Conservation (phyloP, 2,113 vertebrate species). For the Syngnathus scovelli region DNA sequence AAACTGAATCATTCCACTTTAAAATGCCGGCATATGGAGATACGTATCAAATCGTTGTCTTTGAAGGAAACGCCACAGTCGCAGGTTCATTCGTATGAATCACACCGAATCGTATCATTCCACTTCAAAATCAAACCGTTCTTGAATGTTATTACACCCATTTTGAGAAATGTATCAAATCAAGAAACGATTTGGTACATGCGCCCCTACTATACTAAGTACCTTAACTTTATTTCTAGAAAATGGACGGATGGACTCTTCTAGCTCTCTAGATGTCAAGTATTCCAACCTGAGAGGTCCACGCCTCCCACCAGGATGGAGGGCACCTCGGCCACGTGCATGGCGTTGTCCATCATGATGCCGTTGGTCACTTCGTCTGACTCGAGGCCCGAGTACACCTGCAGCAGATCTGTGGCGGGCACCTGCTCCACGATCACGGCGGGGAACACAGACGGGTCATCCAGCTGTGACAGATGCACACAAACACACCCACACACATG, state of each 20-base stretch:
- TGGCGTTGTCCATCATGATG: conserved; percentile 75
- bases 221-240: not conserved
- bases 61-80: too few species aligned
- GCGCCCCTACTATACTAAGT: too few species aligned
- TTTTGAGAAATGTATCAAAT: too few species aligned
- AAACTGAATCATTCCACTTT: too few species aligned
- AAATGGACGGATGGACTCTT: not conserved
- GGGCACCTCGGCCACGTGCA: conserved; percentile 77
- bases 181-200: too few species aligned
- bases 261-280: not conserved
- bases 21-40: too few species aligned
- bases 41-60: too few species aligned
- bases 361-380: conserved; percentile 77
- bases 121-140: too few species aligned
- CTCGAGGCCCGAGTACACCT: conserved; percentile 83
- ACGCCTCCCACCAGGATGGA: conserved; percentile 76
- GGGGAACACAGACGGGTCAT: conserved; percentile 83
- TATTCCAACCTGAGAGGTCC: conserved; percentile 71
- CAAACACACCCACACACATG: not conserved
- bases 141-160: too few species aligned
- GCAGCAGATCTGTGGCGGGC: conserved; percentile 79
- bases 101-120: too few species aligned
- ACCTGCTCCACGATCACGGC: conserved; percentile 85
- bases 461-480: conserved; percentile 62
- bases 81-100: too few species aligned